These are phyloP conservation scores for Steinernema hermaphroditum DNA, from an alignment of 2,888 invertebrate species.

Conservation along the genomic window DNA sequence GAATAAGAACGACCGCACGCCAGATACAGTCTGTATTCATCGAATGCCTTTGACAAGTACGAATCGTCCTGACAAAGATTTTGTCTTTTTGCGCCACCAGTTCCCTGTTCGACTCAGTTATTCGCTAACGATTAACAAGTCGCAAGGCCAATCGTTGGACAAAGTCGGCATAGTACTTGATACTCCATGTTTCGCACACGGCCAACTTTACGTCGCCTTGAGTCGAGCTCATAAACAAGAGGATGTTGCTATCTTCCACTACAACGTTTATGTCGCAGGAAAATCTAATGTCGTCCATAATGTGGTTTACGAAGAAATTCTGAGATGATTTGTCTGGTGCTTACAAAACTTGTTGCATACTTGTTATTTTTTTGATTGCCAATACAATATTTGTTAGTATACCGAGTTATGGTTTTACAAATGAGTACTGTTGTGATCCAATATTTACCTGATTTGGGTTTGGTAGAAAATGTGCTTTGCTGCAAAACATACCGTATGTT, in stretches of 20 bases:
- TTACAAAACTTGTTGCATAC: too few relatives aligned
- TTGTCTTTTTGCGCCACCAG: slow-evolving; percentile 39
- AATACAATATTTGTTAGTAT: too few relatives aligned
- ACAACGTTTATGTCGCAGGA: too few relatives aligned
- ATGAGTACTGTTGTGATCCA: too few relatives aligned
- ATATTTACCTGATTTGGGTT: too few relatives aligned
- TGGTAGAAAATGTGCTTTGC: too few relatives aligned
- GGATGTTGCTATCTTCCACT: neutral
- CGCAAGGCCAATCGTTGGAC: slow-evolving; percentile 61
- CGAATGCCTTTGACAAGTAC: slow-evolving; percentile 24
- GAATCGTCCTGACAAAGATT: neutral
- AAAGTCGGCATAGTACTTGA: slow-evolving; percentile 42
- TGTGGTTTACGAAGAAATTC: too few relatives aligned
- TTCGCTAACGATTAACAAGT: slow-evolving; percentile 62
- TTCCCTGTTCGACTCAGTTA: slow-evolving; percentile 56
- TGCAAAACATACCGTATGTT: too few relatives aligned
- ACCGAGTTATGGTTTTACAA: too few relatives aligned
- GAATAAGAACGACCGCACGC: slow-evolving; percentile 7
- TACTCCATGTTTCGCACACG: slow-evolving; percentile 53
- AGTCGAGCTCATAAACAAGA: slow-evolving; percentile 27
- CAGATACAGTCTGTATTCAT: slow-evolving; percentile 22
- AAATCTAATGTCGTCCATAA: too few relatives aligned
- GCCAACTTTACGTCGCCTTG: slow-evolving; percentile 59
- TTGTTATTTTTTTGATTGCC: too few relatives aligned
- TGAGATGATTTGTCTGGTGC: too few relatives aligned